These are phyloP conservation scores for Patiria miniata DNA, from an alignment of 35 echinoderm and acorn worm species.

Conservation along the genomic window DNA sequence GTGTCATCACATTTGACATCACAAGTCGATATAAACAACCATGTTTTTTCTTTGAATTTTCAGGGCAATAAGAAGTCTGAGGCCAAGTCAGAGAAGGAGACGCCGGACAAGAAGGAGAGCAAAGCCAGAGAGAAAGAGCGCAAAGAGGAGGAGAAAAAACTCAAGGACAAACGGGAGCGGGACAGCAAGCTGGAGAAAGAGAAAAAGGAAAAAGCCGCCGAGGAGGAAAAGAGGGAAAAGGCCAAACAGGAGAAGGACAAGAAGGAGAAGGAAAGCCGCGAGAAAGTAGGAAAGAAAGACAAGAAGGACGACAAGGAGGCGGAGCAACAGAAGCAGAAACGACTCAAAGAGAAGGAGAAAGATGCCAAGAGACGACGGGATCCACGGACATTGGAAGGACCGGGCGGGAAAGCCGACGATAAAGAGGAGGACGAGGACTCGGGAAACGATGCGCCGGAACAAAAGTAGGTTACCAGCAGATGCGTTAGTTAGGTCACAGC, in stretches of 20 bases:
- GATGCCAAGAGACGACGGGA: constrained; percentile 44
- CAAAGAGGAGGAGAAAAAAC: constrained; percentile 19
- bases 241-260: constrained; percentile 10
- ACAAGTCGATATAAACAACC: no score
- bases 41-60: neutral
- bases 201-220: constrained; percentile 35
- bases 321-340: constrained; percentile 39
- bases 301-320: constrained; percentile 45
- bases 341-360: constrained; percentile 54
- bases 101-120: neutral
- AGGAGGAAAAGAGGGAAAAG: constrained; percentile 23
- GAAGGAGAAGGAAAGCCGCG: constrained; percentile 29
- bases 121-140: constrained; percentile 3
- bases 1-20: no score
- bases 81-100: constrained; percentile 13
- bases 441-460: neutral
- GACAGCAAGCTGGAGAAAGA: constrained; percentile 39
- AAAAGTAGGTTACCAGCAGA: neutral
- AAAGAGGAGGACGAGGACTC: constrained; percentile 21
- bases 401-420: constrained; percentile 8
- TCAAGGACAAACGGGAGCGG: neutral
- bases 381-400: constrained; percentile 14
- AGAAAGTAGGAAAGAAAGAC: constrained; percentile 25
- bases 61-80: constrained; percentile 43
- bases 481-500: no score